Base-by-base conservation (phyloP, 2,797 vertebrate species). In the Pseudochirops cupreus region DNA sequence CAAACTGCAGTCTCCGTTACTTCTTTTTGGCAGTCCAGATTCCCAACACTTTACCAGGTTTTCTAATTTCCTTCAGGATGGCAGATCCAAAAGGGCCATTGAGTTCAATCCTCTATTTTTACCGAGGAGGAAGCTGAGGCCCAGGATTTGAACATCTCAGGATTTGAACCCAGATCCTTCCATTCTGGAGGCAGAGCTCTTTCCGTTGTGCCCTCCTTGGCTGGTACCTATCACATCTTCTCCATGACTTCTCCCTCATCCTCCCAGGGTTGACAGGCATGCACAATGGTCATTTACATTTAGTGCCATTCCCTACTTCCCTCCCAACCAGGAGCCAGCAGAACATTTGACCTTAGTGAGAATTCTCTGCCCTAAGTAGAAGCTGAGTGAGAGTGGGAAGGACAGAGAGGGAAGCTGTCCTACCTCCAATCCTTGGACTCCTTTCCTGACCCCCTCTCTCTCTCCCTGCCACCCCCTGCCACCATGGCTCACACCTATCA, bases 301-400 rank as follows among this genome's bases (percentile, higher is more conserved):
- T 11, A 50, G 21, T 26, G 21, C 24, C 74, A 26, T 26, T 9
- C 9, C 21, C 74, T 11, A 10, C 39, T 46, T 39, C 33, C 62
- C 55, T 13, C 39, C 26, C 54, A 2, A 12, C 33, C 91, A n/a
- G 58, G 46, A 6, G 56, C 9, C 4, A 24, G 18, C 5, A 33
- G 24, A 57, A 7, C 74, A 54, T 92, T 91, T 54, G 39, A 56
- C 58, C 53, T 53, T 87, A 50, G 39, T 26, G 91, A 12, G 57
- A 53, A 21, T 53, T 67, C n/a, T 31, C 87, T 0, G 0, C 0
- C 0, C 14, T 56, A n/a, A 21, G 52, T 0, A n/a, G 89, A 46
- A 58, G 24, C 52, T 54, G 82, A 91, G 31, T 89, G 55, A 59
- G 62, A 91, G 31, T 89, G 55, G 29, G 55, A 9, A 33, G 13